Conservation (phyloP, 2,888 invertebrate genomes). For the Hetaerina titia region DNA sequence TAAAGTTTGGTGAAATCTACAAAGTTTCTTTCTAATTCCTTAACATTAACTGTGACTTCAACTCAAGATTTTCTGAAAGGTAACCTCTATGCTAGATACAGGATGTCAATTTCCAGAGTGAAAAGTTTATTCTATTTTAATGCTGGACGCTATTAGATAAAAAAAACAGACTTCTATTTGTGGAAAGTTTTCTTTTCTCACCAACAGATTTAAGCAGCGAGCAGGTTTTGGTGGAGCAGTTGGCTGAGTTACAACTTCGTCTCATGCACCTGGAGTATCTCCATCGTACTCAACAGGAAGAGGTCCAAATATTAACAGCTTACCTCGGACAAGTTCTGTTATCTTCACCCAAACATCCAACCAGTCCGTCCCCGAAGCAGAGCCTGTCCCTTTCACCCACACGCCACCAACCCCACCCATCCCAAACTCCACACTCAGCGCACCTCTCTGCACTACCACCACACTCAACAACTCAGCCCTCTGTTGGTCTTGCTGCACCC, state of each 20-base stretch:
- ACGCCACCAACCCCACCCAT: not conserved
- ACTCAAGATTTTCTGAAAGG: too few species aligned
- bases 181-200: not conserved
- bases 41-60: too few species aligned
- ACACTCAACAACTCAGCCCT: not conserved
- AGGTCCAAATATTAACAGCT: conserved; percentile 84
- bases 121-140: not conserved
- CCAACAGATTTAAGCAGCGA: conserved; percentile 82
- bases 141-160: not conserved
- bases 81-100: too few species aligned
- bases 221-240: conserved; percentile 83
- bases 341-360: conserved; percentile 69
- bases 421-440: not conserved
- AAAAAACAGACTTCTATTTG: not conserved
- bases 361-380: not conserved
- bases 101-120: too few species aligned
- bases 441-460: not conserved
- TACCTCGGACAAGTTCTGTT: conserved; percentile 80
- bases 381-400: conserved; percentile 42
- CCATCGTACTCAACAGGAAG: conserved; percentile 87
- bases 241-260: conserved; percentile 88
- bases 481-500: not conserved
- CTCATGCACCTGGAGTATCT: conserved; percentile 89
- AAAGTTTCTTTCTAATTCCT: too few species aligned
- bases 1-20: too few species aligned